Evolutionary conservation across 1,140 invertebrate species (phyloP).

Genomic region (Polypedilum vanderplanki): DNA sequence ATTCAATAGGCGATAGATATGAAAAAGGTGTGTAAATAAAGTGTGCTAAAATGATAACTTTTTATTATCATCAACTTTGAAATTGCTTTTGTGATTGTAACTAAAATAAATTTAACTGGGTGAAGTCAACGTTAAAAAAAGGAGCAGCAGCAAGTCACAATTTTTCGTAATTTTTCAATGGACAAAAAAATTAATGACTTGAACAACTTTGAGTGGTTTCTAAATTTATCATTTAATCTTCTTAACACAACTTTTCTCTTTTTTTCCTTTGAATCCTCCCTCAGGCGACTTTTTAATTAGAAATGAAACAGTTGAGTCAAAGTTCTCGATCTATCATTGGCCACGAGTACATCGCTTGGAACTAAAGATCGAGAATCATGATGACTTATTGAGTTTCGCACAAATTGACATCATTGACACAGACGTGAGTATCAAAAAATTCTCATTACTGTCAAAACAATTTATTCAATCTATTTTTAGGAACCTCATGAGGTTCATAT

Average conservation of each 20-base stretch:
- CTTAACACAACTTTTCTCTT: too few relatives aligned
- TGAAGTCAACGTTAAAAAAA: too few relatives aligned
- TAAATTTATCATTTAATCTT: too few relatives aligned
- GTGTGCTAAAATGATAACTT: background rate
- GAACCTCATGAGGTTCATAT: conserved; percentile 10
- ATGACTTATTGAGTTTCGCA: conserved; percentile 21
- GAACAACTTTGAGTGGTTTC: too few relatives aligned
- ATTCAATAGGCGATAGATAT: conserved; percentile 25
- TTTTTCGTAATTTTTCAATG: too few relatives aligned
- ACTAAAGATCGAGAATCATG: background rate
- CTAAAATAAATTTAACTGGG: background rate
- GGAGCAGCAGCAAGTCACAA: too few relatives aligned
- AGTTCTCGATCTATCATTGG: background rate
- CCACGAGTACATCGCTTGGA: background rate
- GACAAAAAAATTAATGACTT: too few relatives aligned
- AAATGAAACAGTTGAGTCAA: conserved; percentile 3
- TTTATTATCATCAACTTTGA: background rate
- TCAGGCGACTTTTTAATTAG: conserved; percentile 8
- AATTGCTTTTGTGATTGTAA: background rate
- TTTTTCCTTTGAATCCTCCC: background rate
- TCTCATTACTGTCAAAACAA: background rate
- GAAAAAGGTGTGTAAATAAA: background rate
- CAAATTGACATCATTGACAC: conserved; percentile 24
- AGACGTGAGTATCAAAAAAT: background rate
- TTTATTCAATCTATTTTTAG: background rate